phyloP scores from a whole-genome alignment of 2,888 invertebrate species.

The Agrotis clavis region DNA sequence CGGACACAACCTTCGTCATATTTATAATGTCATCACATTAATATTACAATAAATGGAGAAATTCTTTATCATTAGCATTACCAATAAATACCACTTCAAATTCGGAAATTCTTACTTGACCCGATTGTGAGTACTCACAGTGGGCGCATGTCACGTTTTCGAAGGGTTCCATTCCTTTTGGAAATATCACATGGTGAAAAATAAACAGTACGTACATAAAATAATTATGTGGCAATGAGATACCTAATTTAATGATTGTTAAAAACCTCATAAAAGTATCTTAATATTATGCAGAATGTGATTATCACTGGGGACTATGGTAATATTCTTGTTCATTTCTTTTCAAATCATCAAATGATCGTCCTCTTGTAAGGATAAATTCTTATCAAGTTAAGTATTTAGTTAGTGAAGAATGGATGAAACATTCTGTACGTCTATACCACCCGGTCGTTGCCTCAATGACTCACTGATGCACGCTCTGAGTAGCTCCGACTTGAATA shows the following conservation, averaged over 20 bases:
- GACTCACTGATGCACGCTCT: conserved; percentile 79
- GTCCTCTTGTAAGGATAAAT: conserved; percentile 10
- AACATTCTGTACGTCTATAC: conserved; percentile 68
- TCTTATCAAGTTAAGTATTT: conserved; percentile 46
- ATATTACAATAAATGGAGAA: conserved; percentile 49
- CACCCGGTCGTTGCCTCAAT: conserved; percentile 80
- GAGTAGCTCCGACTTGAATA: conserved; percentile 68
- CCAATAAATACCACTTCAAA: background rate
- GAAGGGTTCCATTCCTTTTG: background rate
- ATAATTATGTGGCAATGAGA: background rate
- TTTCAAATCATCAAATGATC: background rate
- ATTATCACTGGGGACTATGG: conserved; percentile 3
- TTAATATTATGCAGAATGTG: background rate
- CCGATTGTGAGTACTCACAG: background rate
- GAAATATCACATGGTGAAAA: background rate
- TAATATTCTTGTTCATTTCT: background rate
- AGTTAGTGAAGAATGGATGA: conserved; percentile 68
- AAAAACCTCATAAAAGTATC: background rate
- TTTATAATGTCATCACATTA: conserved; percentile 43
- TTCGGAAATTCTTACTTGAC: background rate
- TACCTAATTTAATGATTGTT: background rate
- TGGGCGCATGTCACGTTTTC: background rate
- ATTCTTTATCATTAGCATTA: conserved; percentile 26
- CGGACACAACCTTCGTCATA: conserved; percentile 58
- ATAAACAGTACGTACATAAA: too few species aligned